Evolutionary conservation across 2,888 invertebrate species (phyloP).

Genomic region (Hemaris fuciformis): DNA sequence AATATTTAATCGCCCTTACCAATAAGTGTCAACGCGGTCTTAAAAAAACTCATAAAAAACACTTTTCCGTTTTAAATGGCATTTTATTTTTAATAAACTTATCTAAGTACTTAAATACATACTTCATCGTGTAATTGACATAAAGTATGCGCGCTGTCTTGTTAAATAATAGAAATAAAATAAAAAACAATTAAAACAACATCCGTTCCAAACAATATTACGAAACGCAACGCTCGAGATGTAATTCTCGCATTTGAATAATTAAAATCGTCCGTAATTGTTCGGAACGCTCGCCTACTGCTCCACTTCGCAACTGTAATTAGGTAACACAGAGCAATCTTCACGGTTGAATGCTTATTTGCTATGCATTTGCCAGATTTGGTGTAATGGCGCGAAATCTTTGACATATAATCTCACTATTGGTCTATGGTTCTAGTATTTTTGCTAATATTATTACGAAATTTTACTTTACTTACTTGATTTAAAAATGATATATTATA

Average conservation of each 20-base stretch:
- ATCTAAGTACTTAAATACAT: too few relatives aligned
- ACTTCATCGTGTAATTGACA: too few relatives aligned
- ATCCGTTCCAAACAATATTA: neutral
- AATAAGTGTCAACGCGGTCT: too few relatives aligned
- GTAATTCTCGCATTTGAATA: slow-evolving; percentile 5
- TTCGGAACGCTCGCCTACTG: neutral
- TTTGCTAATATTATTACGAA: too few relatives aligned
- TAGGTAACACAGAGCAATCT: neutral
- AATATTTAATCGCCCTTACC: too few relatives aligned
- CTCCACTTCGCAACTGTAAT: neutral
- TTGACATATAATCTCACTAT: neutral
- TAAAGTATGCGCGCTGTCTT: too few relatives aligned
- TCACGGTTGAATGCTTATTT: neutral
- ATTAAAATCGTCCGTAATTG: slow-evolving; percentile 7
- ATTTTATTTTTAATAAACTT: too few relatives aligned
- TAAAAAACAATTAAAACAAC: neutral
- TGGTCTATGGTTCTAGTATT: neutral
- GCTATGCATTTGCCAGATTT: neutral
- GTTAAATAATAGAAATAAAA: neutral
- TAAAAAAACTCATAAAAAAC: too few relatives aligned
- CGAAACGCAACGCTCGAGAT: neutral
- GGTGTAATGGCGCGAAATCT: neutral
- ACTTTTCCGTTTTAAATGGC: too few relatives aligned
- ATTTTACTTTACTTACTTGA: too few relatives aligned
- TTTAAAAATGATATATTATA: too few relatives aligned